Conservation (phyloP, 2,113 vertebrate genomes). For the Tamias sibiricus region DNA sequence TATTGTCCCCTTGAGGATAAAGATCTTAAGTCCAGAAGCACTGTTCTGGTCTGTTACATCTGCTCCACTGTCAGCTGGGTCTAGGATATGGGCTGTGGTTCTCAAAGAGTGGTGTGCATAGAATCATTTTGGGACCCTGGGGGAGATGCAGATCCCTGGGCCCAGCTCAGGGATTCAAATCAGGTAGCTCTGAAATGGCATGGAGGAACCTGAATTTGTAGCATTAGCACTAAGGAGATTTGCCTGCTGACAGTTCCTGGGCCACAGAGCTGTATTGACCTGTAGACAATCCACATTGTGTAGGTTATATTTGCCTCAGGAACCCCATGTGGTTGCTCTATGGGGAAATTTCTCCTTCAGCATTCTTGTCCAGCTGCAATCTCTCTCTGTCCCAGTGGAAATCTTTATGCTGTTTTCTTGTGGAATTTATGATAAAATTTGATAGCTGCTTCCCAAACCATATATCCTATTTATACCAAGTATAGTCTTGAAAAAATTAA, state of each 20-base stretch:
- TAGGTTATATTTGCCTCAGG: background rate
- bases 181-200: background rate
- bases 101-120: background rate
- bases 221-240: background rate
- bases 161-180: background rate
- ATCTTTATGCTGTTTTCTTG: conserved; percentile 51
- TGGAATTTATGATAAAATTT: conserved; percentile 62
- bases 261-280: background rate
- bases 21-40: background rate
- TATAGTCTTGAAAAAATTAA: conserved; percentile 45
- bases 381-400: conserved; percentile 30
- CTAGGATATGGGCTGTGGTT: background rate
- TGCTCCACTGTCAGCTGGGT: background rate
- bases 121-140: background rate
- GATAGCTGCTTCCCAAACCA: conserved; percentile 52
- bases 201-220: background rate
- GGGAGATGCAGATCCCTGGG: background rate
- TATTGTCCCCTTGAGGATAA: background rate
- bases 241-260: background rate
- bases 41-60: background rate
- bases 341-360: conserved; percentile 24
- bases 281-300: background rate
- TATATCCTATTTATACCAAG: conserved; percentile 1
- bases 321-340: background rate
- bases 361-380: conserved; percentile 11